These are phyloP conservation scores for Beroe ovata DNA, from an alignment of 37 sponge, comb jelly and placozoan species.

Conservation along the genomic window DNA sequence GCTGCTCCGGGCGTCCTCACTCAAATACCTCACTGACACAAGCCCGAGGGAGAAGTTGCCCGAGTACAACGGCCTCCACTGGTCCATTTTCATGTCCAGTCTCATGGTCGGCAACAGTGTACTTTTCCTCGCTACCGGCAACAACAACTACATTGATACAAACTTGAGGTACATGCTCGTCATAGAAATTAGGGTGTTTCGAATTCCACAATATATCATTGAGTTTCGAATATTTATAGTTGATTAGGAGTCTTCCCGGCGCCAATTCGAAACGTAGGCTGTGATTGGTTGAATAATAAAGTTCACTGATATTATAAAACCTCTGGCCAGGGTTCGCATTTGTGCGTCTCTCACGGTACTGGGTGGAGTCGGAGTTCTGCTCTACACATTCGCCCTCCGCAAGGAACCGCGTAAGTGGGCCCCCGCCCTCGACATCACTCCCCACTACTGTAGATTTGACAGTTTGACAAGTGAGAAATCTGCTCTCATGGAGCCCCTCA, in stretches of 20 bases:
- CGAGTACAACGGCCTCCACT: constrained; percentile 59
- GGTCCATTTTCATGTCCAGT: constrained; percentile 62
- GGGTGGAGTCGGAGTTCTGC: background rate
- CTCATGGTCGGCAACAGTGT: constrained; percentile 46
- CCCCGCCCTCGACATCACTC: background rate
- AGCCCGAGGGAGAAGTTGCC: constrained; percentile 8
- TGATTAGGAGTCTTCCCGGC: too few species aligned
- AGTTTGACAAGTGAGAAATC: background rate
- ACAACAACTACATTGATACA: background rate
- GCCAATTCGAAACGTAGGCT: too few species aligned
- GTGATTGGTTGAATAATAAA: too few species aligned
- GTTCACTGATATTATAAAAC: too few species aligned
- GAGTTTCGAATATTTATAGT: too few species aligned
- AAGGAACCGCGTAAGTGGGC: background rate
- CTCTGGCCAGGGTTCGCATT: constrained; percentile 23
- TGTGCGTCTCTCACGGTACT: background rate
- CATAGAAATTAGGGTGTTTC: too few species aligned
- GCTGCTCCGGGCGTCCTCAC: constrained; percentile 17
- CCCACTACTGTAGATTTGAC: background rate
- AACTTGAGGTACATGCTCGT: constrained; percentile 46
- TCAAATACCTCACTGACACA: constrained; percentile 42
- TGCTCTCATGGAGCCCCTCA: background rate
- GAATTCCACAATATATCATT: too few species aligned
- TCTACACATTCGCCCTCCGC: background rate
- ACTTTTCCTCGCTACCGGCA: constrained; percentile 33